These are phyloP conservation scores for Oriolus oriolus DNA, from an alignment of 2,113 vertebrate species.

Conservation along the genomic window DNA sequence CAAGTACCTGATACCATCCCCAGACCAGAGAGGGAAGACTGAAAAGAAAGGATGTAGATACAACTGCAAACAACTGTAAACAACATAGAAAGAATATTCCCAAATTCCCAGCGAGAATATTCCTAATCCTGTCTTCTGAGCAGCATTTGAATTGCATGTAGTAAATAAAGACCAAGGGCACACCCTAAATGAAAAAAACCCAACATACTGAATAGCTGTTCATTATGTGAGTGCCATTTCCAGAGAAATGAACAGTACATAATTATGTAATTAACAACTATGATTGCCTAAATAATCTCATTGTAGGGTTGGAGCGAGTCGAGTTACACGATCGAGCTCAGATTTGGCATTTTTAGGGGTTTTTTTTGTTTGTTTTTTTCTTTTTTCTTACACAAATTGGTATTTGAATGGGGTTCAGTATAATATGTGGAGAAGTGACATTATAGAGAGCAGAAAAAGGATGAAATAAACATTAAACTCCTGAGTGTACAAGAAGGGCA, in stretches of 20 bases:
- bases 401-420: background rate
- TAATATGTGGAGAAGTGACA: background rate
- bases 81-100: background rate
- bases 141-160: background rate
- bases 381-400: background rate
- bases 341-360: background rate
- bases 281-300: background rate
- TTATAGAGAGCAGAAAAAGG: background rate
- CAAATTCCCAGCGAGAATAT: background rate
- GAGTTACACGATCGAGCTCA: background rate
- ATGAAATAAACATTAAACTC: background rate
- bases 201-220: background rate
- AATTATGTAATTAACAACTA: slow-evolving; percentile 25
- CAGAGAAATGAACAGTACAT: background rate
- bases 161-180: background rate
- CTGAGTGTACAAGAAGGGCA: background rate
- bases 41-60: background rate
- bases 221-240: background rate
- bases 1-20: background rate
- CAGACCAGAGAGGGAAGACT: background rate
- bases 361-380: background rate
- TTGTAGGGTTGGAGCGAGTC: background rate
- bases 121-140: background rate
- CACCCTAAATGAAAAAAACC: background rate
- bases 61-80: background rate